Evolutionary conservation across 2,113 vertebrate species (phyloP), one percentile per base, ranked within the genome.

Genomic region (Albula glossodonta): DNA sequence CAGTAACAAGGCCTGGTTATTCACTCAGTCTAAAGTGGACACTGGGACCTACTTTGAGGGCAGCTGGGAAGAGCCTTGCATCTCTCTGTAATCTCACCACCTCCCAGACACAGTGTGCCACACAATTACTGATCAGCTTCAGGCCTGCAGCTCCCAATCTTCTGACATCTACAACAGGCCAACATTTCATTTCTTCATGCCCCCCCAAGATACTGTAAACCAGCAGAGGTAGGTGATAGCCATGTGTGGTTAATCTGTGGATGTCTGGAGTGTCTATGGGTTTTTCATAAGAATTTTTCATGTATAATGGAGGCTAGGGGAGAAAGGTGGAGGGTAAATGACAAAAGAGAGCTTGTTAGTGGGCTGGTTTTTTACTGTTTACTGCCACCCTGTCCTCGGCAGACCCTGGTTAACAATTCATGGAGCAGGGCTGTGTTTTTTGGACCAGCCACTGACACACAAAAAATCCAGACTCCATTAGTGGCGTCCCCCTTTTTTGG

Each of bases 211-310:
- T 57, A 83, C 63, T 77, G 86, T 88, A 88, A 87, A 89, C 88
- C 84, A 86, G 85, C 84, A 82, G 82, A 85, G 89, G 87, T 86
- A 85, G 88, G 86, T 83, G 89, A 87, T 88, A 90, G 87, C 85
- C 87, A 87, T 80, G 80, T 70, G 84, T 87, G 89, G 90, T 91
- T 90, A 89, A 86, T 86, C 89, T 83, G 78, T 74, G 25, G 19
- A 84, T 22, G 51, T 52, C 31, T 87, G 82, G 82, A 83, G 78
- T 51, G 79, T 80, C 88, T 88, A 85, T 87, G 84, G 88, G 86
- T 87, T 87, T 90, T 88, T 90, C 86, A 87, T 89, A 86, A 70
- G 81, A 78, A 41, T 60, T n/a, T 19, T 83, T 87, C 85, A 86
- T 88, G 86, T 88, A 88, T 89, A 89, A 90, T 87, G 50, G 81